A percentile compares a stretch with the other conserved stretches of the same genome.
Conservation (phyloP, 2,888 invertebrate species). For the Philonicus albiceps region DNA sequence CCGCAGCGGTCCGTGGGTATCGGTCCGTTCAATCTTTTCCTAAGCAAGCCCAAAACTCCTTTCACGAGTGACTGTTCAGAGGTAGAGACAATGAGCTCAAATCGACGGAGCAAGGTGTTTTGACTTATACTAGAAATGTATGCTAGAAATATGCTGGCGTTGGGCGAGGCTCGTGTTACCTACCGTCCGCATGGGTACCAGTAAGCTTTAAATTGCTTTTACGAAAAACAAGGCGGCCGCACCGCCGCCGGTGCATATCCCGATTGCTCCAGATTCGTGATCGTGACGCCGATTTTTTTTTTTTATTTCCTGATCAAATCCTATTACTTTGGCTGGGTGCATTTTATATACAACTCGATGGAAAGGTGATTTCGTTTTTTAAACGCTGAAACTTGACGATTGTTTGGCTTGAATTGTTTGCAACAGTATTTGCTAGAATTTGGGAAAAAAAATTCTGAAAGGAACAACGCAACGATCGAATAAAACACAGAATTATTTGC, state of each 20-base stretch:
- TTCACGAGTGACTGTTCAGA: conserved; percentile 6
- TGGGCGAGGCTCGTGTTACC: background rate
- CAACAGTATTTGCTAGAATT: background rate
- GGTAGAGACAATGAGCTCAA: background rate
- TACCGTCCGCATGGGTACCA: background rate
- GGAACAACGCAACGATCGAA: background rate
- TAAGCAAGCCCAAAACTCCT: background rate
- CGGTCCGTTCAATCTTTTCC: background rate
- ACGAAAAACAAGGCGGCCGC: background rate
- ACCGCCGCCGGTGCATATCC: background rate
- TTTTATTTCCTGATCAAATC: background rate
- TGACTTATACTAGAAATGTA: background rate
- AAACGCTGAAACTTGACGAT: background rate
- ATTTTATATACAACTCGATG: background rate
- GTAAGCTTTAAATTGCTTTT: background rate
- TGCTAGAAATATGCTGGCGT: background rate
- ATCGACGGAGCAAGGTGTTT: background rate
- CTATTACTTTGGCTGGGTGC: background rate
- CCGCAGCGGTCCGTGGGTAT: background rate
- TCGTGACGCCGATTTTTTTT: conserved; percentile 18
- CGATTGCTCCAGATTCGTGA: conserved; percentile 1
- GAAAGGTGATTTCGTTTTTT: background rate
- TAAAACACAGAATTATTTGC: background rate
- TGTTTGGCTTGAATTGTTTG: background rate
- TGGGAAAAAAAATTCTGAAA: background rate